These are phyloP conservation scores for Norana najaformis DNA, from an alignment of 2,888 invertebrate genomes.

Conservation along the genomic window DNA sequence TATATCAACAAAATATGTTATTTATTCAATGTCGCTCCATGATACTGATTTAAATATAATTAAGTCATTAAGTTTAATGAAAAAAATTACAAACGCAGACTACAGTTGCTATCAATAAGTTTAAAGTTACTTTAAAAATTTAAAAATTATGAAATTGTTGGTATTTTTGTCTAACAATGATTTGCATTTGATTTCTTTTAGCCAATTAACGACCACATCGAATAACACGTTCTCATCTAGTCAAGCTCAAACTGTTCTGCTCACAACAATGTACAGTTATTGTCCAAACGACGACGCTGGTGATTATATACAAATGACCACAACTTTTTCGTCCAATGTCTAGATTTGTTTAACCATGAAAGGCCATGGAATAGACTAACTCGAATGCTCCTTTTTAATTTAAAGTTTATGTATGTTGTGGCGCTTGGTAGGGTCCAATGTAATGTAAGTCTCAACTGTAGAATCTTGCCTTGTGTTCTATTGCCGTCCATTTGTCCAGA, in stretches of 20 bases:
- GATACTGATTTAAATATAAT: too few species aligned
- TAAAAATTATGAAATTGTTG: background rate
- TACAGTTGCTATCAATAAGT: too few species aligned
- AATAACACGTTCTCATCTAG: background rate
- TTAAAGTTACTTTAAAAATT: background rate
- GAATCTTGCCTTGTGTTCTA: background rate
- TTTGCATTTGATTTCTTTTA: background rate
- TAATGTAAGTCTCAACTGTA: background rate
- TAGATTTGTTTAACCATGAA: background rate
- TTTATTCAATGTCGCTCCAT: too few species aligned
- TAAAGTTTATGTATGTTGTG: background rate
- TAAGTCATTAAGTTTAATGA: too few species aligned
- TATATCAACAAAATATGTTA: too few species aligned
- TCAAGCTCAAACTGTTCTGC: background rate
- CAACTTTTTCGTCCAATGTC: background rate
- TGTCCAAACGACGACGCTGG: background rate
- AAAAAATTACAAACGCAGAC: too few species aligned
- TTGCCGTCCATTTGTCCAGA: background rate
- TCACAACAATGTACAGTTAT: background rate
- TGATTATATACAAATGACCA: background rate
- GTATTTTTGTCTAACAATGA: background rate
- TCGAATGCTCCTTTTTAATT: constrained; percentile 5
- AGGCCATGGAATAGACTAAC: background rate
- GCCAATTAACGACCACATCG: background rate
- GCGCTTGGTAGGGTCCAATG: background rate